These are phyloP conservation scores for Drosophila rufa DNA, from an alignment of 1,140 invertebrate genomes.

Conservation along the genomic window DNA sequence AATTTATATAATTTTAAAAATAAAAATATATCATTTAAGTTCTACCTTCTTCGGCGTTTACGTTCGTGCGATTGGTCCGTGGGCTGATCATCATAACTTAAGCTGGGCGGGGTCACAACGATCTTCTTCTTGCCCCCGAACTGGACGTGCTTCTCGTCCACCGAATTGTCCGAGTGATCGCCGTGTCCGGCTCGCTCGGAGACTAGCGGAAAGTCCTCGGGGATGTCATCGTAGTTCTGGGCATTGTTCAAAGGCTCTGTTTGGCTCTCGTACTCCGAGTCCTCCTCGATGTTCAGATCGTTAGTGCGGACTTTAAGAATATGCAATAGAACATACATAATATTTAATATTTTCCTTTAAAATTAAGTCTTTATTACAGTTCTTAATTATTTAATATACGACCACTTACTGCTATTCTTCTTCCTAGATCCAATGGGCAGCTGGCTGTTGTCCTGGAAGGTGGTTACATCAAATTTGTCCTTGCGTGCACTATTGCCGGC, in stretches of 20 bases:
- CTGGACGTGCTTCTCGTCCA: conserved; percentile 83
- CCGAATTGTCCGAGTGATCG: conserved; percentile 83
- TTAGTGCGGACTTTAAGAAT: conserved; percentile 61
- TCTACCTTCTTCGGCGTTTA: conserved; percentile 82
- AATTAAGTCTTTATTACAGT: too few species aligned
- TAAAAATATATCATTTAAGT: too few species aligned
- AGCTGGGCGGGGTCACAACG: conserved; percentile 73
- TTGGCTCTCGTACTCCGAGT: conserved; percentile 81
- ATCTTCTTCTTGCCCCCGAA: conserved; percentile 79
- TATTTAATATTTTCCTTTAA: too few species aligned
- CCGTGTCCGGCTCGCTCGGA: conserved; percentile 83
- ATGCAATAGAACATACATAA: background rate
- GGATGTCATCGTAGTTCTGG: conserved; percentile 86
- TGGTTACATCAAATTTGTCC: conserved; percentile 89
- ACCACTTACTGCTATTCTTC: conserved; percentile 84
- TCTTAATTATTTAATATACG: too few species aligned
- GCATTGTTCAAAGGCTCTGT: conserved; percentile 72
- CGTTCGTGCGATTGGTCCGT: conserved; percentile 84
- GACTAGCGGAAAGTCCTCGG: conserved; percentile 81
- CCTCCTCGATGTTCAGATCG: conserved; percentile 81
- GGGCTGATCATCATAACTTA: conserved; percentile 82
- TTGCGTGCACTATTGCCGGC: conserved; percentile 83
- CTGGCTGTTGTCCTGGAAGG: conserved; percentile 86
- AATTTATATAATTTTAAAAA: background rate
- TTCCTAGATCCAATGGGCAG: conserved; percentile 85